These are phyloP conservation scores for Heliothis virescens DNA, from an alignment of 1,140 invertebrate genomes.

Conservation along the genomic window DNA sequence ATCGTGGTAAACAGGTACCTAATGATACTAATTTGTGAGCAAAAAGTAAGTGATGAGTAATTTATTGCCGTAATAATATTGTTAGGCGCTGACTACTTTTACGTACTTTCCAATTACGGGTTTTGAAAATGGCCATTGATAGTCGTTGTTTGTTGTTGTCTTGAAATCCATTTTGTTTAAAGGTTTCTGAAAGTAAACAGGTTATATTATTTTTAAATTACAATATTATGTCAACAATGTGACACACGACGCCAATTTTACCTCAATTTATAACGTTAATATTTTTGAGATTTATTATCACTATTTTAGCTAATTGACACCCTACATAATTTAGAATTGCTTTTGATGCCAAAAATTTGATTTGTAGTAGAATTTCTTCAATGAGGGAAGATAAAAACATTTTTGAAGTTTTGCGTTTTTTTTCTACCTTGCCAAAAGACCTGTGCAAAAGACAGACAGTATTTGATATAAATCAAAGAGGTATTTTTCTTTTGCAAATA, in stretches of 20 bases:
- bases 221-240: conserved; percentile 13
- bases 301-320: conserved; percentile 80
- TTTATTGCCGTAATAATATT: neutral
- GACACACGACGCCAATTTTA: conserved; percentile 1
- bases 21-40: neutral
- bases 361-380: conserved; percentile 79
- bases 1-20: no score
- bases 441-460: conserved; percentile 47
- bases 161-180: conserved; percentile 78
- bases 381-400: conserved; percentile 84
- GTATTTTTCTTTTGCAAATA: neutral
- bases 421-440: conserved; percentile 49
- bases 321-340: conserved; percentile 84
- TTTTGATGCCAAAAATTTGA: conserved; percentile 83
- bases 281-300: conserved; percentile 83
- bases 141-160: conserved; percentile 83
- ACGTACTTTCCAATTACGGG: conserved; percentile 84
- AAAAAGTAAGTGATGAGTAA: no score
- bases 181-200: conserved; percentile 51
- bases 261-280: conserved; percentile 73
- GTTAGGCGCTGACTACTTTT: conserved; percentile 5
- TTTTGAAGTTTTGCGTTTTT: conserved; percentile 78
- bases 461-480: neutral
- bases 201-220: conserved; percentile 14
- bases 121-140: conserved; percentile 87